phyloP scores from a whole-genome alignment of 2,797 vertebrate genomes.

The Falco biarmicus region DNA sequence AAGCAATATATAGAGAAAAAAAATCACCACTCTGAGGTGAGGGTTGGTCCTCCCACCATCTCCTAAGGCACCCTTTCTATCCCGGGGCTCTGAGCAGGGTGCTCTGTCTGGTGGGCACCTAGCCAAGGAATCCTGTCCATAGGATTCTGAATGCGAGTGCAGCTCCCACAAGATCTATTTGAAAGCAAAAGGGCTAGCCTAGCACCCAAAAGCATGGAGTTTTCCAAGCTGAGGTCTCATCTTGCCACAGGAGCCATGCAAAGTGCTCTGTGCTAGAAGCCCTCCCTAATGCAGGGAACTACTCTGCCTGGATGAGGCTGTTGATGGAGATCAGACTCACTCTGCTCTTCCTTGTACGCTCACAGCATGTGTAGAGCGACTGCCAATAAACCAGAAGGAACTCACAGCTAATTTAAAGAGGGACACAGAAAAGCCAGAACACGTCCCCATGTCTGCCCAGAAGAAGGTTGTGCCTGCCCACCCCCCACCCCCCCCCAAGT shows the following conservation, averaged over 20 bases:
- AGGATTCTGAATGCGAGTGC: background rate
- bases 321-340: background rate
- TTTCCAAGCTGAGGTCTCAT: background rate
- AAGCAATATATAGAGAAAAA: background rate
- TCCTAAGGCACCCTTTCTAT: background rate
- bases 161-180: background rate
- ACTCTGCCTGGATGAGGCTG: background rate
- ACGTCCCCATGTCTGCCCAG: background rate
- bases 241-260: background rate
- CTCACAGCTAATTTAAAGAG: background rate
- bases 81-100: background rate
- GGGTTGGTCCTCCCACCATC: rapidly evolving
- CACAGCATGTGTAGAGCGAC: background rate
- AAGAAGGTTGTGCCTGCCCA: background rate
- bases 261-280: background rate
- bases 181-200: background rate
- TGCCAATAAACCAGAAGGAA: background rate
- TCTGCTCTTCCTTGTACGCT: background rate
- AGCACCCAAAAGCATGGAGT: background rate
- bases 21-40: background rate
- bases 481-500: background rate
- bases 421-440: background rate
- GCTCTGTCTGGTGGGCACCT: background rate
- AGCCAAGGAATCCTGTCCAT: background rate
- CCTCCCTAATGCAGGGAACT: background rate